Evolutionary conservation across 2,888 invertebrate genomes (phyloP), one percentile per base, ranked within the genome.

Genomic region (Plutella xylostella): DNA sequence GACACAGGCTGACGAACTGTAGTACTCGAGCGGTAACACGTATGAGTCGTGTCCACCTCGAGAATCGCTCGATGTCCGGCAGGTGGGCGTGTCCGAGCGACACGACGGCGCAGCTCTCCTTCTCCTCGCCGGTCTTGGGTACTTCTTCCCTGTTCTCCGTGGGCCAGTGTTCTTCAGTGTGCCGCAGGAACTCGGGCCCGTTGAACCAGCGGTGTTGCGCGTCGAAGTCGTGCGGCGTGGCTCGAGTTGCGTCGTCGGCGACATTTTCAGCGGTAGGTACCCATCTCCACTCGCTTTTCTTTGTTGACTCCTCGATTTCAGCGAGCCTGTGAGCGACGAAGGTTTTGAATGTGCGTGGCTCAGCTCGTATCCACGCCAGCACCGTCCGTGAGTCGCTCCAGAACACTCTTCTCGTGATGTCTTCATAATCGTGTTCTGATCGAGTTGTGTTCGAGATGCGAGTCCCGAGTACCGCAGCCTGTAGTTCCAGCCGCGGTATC

Each of bases 221-320:
- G 2, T 14, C 9, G 4, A 4, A 1, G n/a, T 21, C 19, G 11
- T 25, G 30, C 5, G 1, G 19, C 11, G 4, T 30, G 12, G 33
- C 38, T 1, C 44, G 25, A 3, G 44, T 44, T 1, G 43, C 34
- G 2, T 18, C 1, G n/a, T 43, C 43, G 11, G 34, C 34, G 2
- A 35, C 35, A 19, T 43, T 43, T 12, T 28, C n/a, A 3, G 14
- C 41, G 0, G 49, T 42, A 2, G 51, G 51, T 2, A 56, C 46
- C 47, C 49, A 54, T 14, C 45, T 25, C 55, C 53, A 55, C 2
- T 51, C 37, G 1, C 25, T 17, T 1, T 20, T 17, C 2, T 22
- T 11, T 4, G 41, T 14, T n/a, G 41, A 20, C 19, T 45, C 41
- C 12, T 45, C 45, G 11, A 46, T 46, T 34, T 46, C 46, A 7